A percentile compares a stretch with the other conserved stretches of the same genome.
phyloP scores from a whole-genome alignment of 2,797 vertebrate genomes.

The Aplochiton taeniatus region DNA sequence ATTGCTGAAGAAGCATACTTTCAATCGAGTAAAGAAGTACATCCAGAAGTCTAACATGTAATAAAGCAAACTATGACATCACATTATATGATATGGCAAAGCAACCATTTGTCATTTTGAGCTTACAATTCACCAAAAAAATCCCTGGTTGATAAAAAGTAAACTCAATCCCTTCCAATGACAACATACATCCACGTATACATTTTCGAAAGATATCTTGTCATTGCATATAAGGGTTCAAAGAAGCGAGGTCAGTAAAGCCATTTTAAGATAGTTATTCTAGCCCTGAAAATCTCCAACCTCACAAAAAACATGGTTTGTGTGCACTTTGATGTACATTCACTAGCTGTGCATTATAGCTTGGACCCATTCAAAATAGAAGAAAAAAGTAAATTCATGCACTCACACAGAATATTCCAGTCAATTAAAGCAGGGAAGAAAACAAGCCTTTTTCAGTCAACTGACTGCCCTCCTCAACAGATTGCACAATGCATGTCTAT shows the following conservation, averaged over 20 bases:
- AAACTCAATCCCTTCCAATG: constrained; percentile 3
- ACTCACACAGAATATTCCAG: constrained; percentile 15
- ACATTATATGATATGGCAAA: constrained; percentile 28
- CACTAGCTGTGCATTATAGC: constrained; percentile 4
- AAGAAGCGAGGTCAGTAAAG: constrained; percentile 4
- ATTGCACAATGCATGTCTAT: background rate
- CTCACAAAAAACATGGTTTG: constrained; percentile 1
- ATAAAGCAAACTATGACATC: background rate
- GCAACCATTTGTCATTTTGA: constrained; percentile 16
- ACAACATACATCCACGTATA: background rate
- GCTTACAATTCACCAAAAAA: background rate
- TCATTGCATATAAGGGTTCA: constrained; percentile 8
- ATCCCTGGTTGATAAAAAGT: constrained; percentile 3
- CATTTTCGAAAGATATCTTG: background rate
- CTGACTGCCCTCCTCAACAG: background rate
- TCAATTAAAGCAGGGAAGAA: constrained; percentile 8
- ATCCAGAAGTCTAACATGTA: constrained; percentile 51
- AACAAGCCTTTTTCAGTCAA: background rate
- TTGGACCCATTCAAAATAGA: constrained; percentile 7
- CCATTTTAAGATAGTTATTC: constrained; percentile 18
- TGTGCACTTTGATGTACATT: constrained; percentile 9
- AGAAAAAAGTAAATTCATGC: constrained; percentile 25
- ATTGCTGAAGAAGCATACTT: constrained; percentile 35
- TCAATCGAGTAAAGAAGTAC: constrained; percentile 44
- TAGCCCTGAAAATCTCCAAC: constrained; percentile 30